Evolutionary conservation across 2,113 vertebrate species (phyloP).

Genomic region (Pyrgilauda ruficollis): DNA sequence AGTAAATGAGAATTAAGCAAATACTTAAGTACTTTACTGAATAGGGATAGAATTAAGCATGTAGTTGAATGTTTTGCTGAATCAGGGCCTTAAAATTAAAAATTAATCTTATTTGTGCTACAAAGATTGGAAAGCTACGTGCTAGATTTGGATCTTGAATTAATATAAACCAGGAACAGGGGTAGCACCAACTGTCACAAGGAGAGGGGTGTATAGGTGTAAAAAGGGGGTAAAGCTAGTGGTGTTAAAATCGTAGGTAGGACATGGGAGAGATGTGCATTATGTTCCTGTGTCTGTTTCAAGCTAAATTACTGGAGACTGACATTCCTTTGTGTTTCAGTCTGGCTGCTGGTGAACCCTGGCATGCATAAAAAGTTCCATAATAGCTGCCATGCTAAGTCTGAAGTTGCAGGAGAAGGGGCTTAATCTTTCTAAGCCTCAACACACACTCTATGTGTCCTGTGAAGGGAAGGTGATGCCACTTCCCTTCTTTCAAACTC

Average conservation of each 20-base stretch:
- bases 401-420: not conserved
- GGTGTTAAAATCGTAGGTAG: not conserved
- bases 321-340: not conserved
- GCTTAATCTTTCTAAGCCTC: conserved; percentile 7
- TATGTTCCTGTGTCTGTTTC: not conserved
- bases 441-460: not conserved
- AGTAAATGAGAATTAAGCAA: conserved; percentile 68
- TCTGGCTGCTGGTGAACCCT: not conserved
- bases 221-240: not conserved
- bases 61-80: conserved; percentile 62
- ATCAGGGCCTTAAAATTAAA: conserved; percentile 66
- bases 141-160: conserved; percentile 55
- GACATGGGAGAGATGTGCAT: not conserved
- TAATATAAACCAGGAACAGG: conserved; percentile 24
- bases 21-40: conserved; percentile 67
- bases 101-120: conserved; percentile 67
- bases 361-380: not conserved
- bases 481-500: not conserved
- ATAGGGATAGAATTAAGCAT: conserved; percentile 63
- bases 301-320: not conserved
- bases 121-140: conserved; percentile 49
- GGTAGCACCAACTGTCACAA: conserved; percentile 37
- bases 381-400: not conserved
- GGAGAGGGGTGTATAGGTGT: not conserved
- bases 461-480: not conserved